Evolutionary conservation across 2,888 invertebrate genomes (phyloP).

Genomic region (Agrypnus murinus): DNA sequence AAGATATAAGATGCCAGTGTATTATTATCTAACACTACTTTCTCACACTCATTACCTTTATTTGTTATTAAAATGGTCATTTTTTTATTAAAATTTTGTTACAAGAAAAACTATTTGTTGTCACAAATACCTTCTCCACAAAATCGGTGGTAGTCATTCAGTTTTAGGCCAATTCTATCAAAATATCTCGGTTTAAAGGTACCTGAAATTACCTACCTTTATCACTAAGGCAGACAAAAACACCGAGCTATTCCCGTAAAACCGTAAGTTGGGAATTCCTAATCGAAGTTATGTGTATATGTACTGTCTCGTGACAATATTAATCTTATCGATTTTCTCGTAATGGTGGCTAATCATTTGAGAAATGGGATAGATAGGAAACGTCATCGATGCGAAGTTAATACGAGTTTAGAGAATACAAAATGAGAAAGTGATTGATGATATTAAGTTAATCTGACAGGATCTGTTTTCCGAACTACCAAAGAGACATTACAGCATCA

Average conservation of each 20-base stretch:
- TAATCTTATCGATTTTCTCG: conserved; percentile 11
- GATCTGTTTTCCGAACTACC: conserved; percentile 6
- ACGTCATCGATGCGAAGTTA: conserved; percentile 26
- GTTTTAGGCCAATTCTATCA: too few species aligned
- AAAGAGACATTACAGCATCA: background rate
- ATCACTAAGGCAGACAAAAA: background rate
- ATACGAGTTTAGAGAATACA: conserved; percentile 14
- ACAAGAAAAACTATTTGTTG: too few species aligned
- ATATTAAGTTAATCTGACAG: conserved; percentile 26
- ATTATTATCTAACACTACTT: too few species aligned
- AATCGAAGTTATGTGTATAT: background rate
- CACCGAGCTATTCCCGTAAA: background rate
- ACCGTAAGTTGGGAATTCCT: background rate
- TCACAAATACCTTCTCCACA: too few species aligned
- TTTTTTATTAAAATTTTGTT: too few species aligned
- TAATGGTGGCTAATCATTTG: conserved; percentile 24
- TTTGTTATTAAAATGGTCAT: too few species aligned
- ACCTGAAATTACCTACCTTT: background rate
- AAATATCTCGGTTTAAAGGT: too few species aligned
- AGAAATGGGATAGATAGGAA: conserved; percentile 14
- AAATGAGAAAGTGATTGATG: conserved; percentile 37
- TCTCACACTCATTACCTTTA: too few species aligned
- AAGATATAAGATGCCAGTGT: too few species aligned
- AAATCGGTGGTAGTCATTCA: too few species aligned
- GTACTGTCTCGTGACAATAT: background rate